Base-by-base conservation (phyloP, 2,888 invertebrate genomes). In the Chalcosyrphus nemorum region DNA sequence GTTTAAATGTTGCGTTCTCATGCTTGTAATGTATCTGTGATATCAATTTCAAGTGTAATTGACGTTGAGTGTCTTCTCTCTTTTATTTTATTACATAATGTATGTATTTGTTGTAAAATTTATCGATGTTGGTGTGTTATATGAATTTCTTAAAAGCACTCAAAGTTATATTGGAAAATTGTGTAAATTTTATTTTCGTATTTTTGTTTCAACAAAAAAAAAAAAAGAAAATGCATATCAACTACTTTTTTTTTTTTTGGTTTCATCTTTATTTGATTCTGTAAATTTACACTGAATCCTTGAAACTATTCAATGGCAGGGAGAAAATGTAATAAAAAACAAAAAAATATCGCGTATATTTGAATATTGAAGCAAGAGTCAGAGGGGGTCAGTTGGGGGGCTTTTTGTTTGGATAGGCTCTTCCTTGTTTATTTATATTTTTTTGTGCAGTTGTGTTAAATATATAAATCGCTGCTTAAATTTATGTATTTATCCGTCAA, bases 61-160 rank as follows among this genome's bases (percentile, higher is more conserved):
- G 61, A 43, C 54, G 41, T 68, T 70, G 54, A 70, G 63, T 56
- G 47, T 71, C 27, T 32, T n/a, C 50, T 56, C 35, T 71, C 27
- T 32, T n/a, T 59, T 50, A 15, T 43, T 72, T 52, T 57, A 32
- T 43, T 29, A 19, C 19, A 19, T 21, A 5, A 27, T 27, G 27
- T 27, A 32, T 9, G 9, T 63, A 4, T 35, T 21, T 19, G 19
- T 11, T 47, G 27, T 21, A 11, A 45, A n/a, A n/a, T n/a, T 17
- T 32, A 27, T 15, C 50, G 47, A 38, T 57, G 29, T 57, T 65
- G 41, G 56, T 72, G 63, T 56, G 61, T 72, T 63, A 41, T 70
- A 13, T 35, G 29, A 19, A 66, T 70, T 76, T 77, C 41, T 70
- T 59, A 45, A 61, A 27, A 54, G 68, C 76, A 77, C 59, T 65